These are phyloP conservation scores for Cyclina sinensis DNA, from an alignment of 1,140 invertebrate genomes.

Conservation along the genomic window DNA sequence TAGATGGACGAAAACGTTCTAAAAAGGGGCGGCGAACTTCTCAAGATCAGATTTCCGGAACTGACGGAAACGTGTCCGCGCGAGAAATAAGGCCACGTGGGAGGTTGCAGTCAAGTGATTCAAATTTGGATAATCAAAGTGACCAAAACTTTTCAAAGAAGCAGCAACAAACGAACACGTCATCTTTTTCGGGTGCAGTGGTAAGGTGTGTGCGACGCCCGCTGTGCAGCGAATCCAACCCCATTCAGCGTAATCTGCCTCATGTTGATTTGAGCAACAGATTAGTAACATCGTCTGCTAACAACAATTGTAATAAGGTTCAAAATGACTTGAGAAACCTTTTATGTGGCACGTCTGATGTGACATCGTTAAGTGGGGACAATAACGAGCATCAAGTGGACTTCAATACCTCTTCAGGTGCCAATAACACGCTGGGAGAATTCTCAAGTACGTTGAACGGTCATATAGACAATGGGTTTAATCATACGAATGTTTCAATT, in stretches of 20 bases:
- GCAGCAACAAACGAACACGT: background rate
- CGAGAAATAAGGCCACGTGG: slow-evolving; percentile 45
- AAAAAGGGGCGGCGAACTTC: slow-evolving; percentile 52
- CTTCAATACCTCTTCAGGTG: slow-evolving; percentile 47
- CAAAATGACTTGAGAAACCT: slow-evolving; percentile 65
- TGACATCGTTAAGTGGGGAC: slow-evolving; percentile 54
- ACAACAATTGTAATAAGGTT: slow-evolving; percentile 60
- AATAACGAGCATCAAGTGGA: slow-evolving; percentile 53
- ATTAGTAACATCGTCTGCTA: slow-evolving; percentile 35
- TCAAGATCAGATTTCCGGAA: slow-evolving; percentile 8
- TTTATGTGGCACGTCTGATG: slow-evolving; percentile 60
- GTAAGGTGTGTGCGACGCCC: slow-evolving; percentile 72
- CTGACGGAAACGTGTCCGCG: slow-evolving; percentile 24
- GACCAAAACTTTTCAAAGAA: slow-evolving; percentile 5
- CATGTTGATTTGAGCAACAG: slow-evolving; percentile 47
- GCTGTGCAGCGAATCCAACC: slow-evolving; percentile 61
- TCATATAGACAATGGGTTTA: slow-evolving; percentile 49
- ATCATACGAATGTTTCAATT: slow-evolving; percentile 44
- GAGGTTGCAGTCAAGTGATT: slow-evolving; percentile 37
- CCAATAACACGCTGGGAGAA: slow-evolving; percentile 18
- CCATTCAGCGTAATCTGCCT: slow-evolving; percentile 61
- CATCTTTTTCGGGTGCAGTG: slow-evolving; percentile 41
- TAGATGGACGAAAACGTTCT: slow-evolving; percentile 57
- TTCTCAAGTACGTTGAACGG: slow-evolving; percentile 43
- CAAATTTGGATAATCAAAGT: slow-evolving; percentile 21